A percentile compares a stretch with the other conserved stretches of the same genome.
phyloP scores from a whole-genome alignment of 2,113 vertebrate genomes.

The Ctenodactylus gundi region DNA sequence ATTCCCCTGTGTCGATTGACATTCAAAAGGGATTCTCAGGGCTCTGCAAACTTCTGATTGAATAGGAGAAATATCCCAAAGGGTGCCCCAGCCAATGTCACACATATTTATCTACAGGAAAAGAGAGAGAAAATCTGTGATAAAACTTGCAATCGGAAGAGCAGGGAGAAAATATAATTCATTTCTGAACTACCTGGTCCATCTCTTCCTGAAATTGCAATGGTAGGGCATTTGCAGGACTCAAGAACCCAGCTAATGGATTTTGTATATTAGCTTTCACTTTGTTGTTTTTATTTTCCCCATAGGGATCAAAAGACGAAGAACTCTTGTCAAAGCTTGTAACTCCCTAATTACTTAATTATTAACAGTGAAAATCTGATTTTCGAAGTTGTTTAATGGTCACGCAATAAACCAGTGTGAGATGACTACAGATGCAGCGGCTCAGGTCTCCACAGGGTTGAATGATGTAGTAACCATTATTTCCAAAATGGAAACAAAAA shows the following conservation, averaged over 20 bases:
- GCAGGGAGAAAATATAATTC: neutral
- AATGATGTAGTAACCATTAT: neutral
- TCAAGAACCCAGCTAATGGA: neutral
- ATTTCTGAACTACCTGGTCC: neutral
- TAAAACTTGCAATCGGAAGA: slow-evolving; percentile 49
- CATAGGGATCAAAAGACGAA: slow-evolving; percentile 45
- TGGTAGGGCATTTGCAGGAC: neutral
- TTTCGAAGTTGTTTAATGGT: slow-evolving; percentile 60
- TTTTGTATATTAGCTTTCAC: neutral
- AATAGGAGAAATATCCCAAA: slow-evolving; percentile 63
- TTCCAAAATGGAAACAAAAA: slow-evolving; percentile 54
- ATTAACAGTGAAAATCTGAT: slow-evolving; percentile 69
- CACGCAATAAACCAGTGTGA: slow-evolving; percentile 40
- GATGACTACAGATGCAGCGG: neutral
- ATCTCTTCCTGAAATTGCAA: slow-evolving; percentile 46
- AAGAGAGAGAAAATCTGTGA: slow-evolving; percentile 37
- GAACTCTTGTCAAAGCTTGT: slow-evolving; percentile 39
- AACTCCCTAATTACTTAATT: slow-evolving; percentile 69
- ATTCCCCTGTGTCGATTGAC: slow-evolving; percentile 2
- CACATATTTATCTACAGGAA: slow-evolving; percentile 64
- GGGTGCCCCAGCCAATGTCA: slow-evolving; percentile 33
- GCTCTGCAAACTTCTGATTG: slow-evolving; percentile 62
- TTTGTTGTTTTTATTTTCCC: slow-evolving; percentile 59
- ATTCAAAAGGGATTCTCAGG: slow-evolving; percentile 60
- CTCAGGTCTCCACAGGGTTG: slow-evolving; percentile 26